Evolutionary conservation across 2,888 invertebrate genomes (phyloP), one percentile per base, ranked within the genome.

Genomic region (Philereme vetulata): DNA sequence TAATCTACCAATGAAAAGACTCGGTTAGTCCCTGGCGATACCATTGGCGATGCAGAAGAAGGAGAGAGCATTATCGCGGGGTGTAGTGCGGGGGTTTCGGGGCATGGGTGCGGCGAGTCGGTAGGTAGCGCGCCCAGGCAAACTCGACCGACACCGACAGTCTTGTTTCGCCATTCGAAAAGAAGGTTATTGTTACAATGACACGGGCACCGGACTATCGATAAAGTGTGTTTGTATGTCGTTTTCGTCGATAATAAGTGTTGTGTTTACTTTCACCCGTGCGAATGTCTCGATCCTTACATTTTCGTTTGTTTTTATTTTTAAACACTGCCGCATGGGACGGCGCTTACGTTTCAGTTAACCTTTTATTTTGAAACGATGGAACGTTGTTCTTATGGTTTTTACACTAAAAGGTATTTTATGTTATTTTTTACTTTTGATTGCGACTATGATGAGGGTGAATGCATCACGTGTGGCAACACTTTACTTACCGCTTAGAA

Each of bases 361-460:
- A 90, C 84, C 84, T 84, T 90, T 93, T 90, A 90, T 87, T 91
- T 93, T 92, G 91, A 93, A 94, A 94, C 93, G 93, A 95, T 95
- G 95, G 95, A 95, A 94, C 95, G 95, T 93, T 94, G 95, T 93
- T 94, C 94, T 94, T 95, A 94, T 94, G 95, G 95, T 94, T 95
- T 95, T 94, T 95, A 94, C 94, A 95, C 95, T 88, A 95, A 95
- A 95, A 95, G 95, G 95, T 95, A 95, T 94, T 95, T 94, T 93
- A 90, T 91, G 88, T 89, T 87, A 81, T 89, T 90, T n/a, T 91
- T 89, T 90, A 88, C 89, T 91, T 86, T 88, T 81, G 77, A 77
- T 84, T 88, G 88, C 85, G 84, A 85, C 21, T 80, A 74, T 79
- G 80, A 79, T 80, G 80, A 82, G 82, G 87, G 84, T 83, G 81